These are phyloP conservation scores for Mus minutoides DNA, from an alignment of 2,797 vertebrate species.

Conservation along the genomic window DNA sequence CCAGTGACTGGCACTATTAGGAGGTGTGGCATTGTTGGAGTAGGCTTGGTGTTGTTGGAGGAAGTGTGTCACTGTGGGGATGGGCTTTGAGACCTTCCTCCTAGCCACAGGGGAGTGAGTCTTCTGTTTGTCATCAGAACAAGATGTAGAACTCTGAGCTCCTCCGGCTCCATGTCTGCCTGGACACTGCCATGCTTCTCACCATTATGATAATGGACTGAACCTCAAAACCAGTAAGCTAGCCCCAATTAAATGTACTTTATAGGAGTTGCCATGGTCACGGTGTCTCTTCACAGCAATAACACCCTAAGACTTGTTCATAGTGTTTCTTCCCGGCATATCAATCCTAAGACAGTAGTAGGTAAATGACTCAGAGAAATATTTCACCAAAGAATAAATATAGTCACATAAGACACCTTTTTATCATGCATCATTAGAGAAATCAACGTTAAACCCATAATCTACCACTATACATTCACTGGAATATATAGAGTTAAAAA, in stretches of 20 bases:
- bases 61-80: not conserved
- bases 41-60: not conserved
- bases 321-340: not conserved
- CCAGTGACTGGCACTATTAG: not conserved
- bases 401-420: not conserved
- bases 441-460: not conserved
- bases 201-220: not conserved
- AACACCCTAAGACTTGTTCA: not conserved
- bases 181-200: not conserved
- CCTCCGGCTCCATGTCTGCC: not conserved
- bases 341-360: not conserved
- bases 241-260: not conserved
- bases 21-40: not conserved
- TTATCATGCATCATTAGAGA: not conserved
- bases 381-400: slow-evolving; percentile 2
- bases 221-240: not conserved
- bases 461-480: not conserved
- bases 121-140: not conserved
- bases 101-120: not conserved
- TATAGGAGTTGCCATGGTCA: not conserved
- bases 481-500: not conserved
- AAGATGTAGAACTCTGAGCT: not conserved
- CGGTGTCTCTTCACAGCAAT: not conserved
- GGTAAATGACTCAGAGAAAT: not conserved
- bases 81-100: not conserved